Evolutionary conservation across 2,888 invertebrate species (phyloP).

Genomic region (Alloplasta piceator): DNA sequence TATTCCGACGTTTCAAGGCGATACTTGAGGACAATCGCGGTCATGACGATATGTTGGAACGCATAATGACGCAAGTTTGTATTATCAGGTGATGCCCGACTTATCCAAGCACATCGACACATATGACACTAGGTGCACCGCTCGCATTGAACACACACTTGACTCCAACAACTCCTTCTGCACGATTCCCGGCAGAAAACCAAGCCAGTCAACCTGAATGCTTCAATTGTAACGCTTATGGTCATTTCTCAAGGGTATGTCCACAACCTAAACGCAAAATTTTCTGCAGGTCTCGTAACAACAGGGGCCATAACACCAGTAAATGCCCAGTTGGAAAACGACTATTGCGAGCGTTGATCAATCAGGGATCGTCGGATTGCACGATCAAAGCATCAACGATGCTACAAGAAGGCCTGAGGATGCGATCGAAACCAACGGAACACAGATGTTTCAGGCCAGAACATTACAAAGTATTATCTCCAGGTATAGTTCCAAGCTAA

Average conservation of each 20-base stretch:
- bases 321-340: background rate
- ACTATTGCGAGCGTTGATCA: slow-evolving; percentile 3
- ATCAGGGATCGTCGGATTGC: slow-evolving; percentile 9
- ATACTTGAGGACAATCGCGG: no score
- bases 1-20: no score
- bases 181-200: slow-evolving; percentile 12
- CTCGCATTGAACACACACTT: no score
- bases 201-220: slow-evolving; percentile 1
- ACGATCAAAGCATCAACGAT: slow-evolving; percentile 23
- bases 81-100: slow-evolving; percentile 10
- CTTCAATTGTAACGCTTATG: slow-evolving; percentile 35
- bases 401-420: background rate
- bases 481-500: slow-evolving; percentile 7
- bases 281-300: background rate
- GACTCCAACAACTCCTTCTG: no score
- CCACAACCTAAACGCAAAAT: slow-evolving; percentile 2
- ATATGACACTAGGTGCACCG: background rate
- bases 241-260: slow-evolving; percentile 18
- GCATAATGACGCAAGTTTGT: no score
- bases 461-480: slow-evolving; percentile 9
- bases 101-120: slow-evolving; percentile 13
- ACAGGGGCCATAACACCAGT: slow-evolving; percentile 8
- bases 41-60: no score
- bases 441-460: slow-evolving; percentile 22
- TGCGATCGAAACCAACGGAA: background rate